These are phyloP conservation scores for Chiloscyllium punctatum DNA, from an alignment of 2,797 vertebrate species.

Conservation along the genomic window DNA sequence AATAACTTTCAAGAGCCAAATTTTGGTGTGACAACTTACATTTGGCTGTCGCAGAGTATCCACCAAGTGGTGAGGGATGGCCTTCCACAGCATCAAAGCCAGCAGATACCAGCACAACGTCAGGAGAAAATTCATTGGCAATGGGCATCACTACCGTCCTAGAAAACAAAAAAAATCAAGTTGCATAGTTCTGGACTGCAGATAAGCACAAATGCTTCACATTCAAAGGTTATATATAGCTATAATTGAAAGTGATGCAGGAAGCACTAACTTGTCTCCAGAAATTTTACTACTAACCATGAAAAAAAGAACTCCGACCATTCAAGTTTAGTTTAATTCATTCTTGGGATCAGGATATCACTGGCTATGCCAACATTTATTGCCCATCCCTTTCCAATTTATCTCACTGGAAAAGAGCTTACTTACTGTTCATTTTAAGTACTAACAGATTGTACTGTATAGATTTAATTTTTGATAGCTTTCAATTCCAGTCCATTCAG, in stretches of 20 bases:
- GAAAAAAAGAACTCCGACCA: not conserved
- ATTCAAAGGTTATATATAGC: not conserved
- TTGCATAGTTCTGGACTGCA: not conserved
- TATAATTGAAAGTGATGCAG: not conserved
- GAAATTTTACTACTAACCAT: not conserved
- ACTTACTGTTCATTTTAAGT: constrained; percentile 20
- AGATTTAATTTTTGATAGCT: constrained; percentile 8
- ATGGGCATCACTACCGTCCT: constrained; percentile 94
- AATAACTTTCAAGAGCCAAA: not conserved
- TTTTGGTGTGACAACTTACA: constrained; percentile 61
- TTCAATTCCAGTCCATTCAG: not conserved
- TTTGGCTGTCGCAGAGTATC: constrained; percentile 89
- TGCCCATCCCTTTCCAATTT: not conserved
- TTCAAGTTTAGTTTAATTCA: too few species aligned
- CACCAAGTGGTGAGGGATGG: constrained; percentile 85
- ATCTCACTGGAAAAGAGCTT: not conserved
- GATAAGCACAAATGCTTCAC: not conserved
- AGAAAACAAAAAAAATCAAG: constrained; percentile 40
- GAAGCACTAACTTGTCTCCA: not conserved
- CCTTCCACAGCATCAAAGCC: constrained; percentile 94
- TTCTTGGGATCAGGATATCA: too few species aligned
- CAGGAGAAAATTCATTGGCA: constrained; percentile 83
- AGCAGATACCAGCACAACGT: constrained; percentile 87
- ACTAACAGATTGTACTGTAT: constrained; percentile 8
- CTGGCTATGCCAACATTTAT: too few species aligned